Base-by-base conservation (phyloP, 1,140 invertebrate species). In the Penaeus japonicus region DNA sequence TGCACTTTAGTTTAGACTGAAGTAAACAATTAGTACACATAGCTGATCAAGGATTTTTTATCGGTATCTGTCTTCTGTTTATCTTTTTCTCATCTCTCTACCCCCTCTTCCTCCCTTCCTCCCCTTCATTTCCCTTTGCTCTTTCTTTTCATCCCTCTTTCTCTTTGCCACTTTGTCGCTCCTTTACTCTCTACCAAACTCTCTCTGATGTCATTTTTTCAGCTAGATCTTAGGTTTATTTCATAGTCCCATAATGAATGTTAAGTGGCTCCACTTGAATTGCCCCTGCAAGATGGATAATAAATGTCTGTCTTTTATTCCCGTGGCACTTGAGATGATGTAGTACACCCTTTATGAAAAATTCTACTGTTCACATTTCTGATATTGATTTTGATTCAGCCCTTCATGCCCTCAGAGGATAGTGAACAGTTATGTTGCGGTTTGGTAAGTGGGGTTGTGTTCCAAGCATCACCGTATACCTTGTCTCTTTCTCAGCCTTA, bases 381-480 rank as follows among this genome's bases (percentile, higher is more conserved):
- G 95, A 94, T 96, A 95, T 84, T 78, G 84, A 59, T 89, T 85
- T 78, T 89, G 75, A 77, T 79, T 73, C 80, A 89, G 91, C 90
- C 91, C 90, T 89, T 91, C 91, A 90, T 91, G 91, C 95, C 95
- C 95, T 93, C 96, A 96, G 94, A 95, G 95, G 96, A 95, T 96
- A 94, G 95, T 96, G 95, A 96, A 96, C 95, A 96, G 95, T 94
- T 96, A 96, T 95, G 95, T 96, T 95, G 96, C 95, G 93, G 95
- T 96, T 92, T 96, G 96, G 96, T 96, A 96, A 96, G 96, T 96
- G 89, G 55, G 82, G 32, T 70, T 70, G 30, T 30, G 30, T 70
- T n/a, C 62, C 30, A n/a, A 24, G 62, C n/a, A 30, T 70, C 30
- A 24, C 62, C 30, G 62, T 70, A 24, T 30, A 70, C 22, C 30